phyloP scores from a whole-genome alignment of 2,888 invertebrate species.

The Sinohyriopsis cumingii region DNA sequence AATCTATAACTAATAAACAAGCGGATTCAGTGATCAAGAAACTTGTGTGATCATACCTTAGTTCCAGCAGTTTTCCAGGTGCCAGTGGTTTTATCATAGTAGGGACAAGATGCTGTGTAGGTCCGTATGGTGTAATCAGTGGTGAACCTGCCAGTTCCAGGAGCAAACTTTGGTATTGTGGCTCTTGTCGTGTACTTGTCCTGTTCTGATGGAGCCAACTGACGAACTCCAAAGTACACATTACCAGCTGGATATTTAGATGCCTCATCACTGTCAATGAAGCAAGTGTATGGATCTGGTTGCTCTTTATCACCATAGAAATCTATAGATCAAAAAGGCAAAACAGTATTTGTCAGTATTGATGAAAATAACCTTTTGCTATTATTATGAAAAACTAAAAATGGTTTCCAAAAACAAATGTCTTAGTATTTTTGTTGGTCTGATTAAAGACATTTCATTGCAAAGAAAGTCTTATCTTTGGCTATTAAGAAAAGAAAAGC shows the following conservation, averaged over 20 bases:
- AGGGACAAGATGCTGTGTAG: constrained; percentile 70
- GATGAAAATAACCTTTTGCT: too few species aligned
- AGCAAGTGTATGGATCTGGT: constrained; percentile 50
- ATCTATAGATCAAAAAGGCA: constrained; percentile 14
- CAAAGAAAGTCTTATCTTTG: too few species aligned
- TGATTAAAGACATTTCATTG: too few species aligned
- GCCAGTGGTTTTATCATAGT: constrained; percentile 53
- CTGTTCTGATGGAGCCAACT: constrained; percentile 49
- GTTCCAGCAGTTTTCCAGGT: constrained; percentile 65
- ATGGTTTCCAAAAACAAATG: too few species aligned
- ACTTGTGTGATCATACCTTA: constrained; percentile 26
- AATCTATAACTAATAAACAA: too few species aligned
- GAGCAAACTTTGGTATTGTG: constrained; percentile 41
- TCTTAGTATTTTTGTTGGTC: too few species aligned
- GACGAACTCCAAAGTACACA: constrained; percentile 67
- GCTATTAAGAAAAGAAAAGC: too few species aligned
- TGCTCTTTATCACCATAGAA: constrained; percentile 16
- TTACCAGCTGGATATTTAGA: constrained; percentile 52
- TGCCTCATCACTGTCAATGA: constrained; percentile 50
- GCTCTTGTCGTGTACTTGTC: constrained; percentile 50
- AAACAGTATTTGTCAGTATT: not conserved
- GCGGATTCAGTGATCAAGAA: not conserved
- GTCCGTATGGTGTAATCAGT: constrained; percentile 69
- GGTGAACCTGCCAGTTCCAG: constrained; percentile 59
- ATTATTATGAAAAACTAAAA: too few species aligned